Evolutionary conservation across 2,797 vertebrate species (phyloP), one percentile per base, ranked within the genome.

Genomic region (Hoplostethus atlanticus): DNA sequence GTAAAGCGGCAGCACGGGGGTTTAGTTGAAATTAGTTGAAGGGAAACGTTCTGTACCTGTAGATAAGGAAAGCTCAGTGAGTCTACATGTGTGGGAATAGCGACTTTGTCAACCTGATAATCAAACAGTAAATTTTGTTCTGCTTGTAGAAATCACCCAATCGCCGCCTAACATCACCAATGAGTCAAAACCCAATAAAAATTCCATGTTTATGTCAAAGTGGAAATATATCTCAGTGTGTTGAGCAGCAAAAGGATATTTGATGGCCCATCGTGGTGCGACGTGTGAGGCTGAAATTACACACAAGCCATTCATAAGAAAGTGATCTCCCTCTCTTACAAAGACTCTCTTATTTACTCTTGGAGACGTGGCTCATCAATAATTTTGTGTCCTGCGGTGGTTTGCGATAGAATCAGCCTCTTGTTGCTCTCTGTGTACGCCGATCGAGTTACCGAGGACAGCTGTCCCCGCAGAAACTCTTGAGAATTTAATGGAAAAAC

Each of bases 281-380:
- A 46, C 38, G 65, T 31, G 30, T 16, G 30, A 66, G 31, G 7
- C 6, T 53, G 52, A 17, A 25, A 64, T 6, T 52, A n/a, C 6
- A 57, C 10, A 25, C 38, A 17, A 12, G 21, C 38, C 38, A 40
- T 11, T 28, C n/a, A 60, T 11, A 60, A 25, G 38, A 42, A 60
- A 40, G 11, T n/a, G n/a, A 40, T 12, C 58, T 44, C 38, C 9
- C 34, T 34, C 34, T 8, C 7, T 8, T 40, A 40, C 31, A 62
- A 13, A 13, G 12, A 31, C 60, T 48, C 4, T 47, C 42, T 34
- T 21, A 21, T 13, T 25, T 11, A 17, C 16, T 46, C 30, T 15
- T 6, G 31, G 63, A 77, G 11, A 46, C 40, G 42, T 31, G 5
- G 2, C 66, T 79, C 69, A 77, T 77, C 71, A 84, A 74, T 85